Conservation (phyloP, 2,797 vertebrate species). For the Heliangelus exortis region DNA sequence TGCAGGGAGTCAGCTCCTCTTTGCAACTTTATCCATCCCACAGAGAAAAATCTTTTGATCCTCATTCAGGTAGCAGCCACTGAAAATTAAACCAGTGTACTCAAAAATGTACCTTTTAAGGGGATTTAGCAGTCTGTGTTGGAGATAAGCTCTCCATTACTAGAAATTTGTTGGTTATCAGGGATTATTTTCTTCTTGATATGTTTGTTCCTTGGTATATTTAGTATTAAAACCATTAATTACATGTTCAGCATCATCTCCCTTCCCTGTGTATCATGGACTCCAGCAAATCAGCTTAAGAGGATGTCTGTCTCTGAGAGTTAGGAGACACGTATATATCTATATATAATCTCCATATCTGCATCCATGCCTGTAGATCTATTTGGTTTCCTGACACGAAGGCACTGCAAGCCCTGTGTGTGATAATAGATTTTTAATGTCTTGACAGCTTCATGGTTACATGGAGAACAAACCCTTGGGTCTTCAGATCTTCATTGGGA, state of each 20-base stretch:
- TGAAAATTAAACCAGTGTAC: neutral
- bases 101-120: neutral
- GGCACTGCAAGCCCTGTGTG: neutral
- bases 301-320: neutral
- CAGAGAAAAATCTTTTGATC: neutral
- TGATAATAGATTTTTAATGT: neutral
- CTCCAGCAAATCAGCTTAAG: neutral
- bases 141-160: neutral
- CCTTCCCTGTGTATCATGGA: neutral
- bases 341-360: neutral
- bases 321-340: neutral
- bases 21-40: neutral
- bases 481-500: conserved; percentile 98
- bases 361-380: neutral
- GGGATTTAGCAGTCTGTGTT: neutral
- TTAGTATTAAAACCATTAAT: neutral
- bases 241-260: neutral
- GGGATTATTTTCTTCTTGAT: neutral
- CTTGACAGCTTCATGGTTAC: conserved; percentile 91
- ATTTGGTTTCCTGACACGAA: neutral
- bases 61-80: neutral
- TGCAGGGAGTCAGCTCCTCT: neutral
- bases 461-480: conserved; percentile 93
- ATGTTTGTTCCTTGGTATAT: neutral
- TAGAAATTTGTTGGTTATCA: too few species aligned